phyloP scores from a whole-genome alignment of 2,888 invertebrate genomes.

The Hirtodrosophila alboralis region DNA sequence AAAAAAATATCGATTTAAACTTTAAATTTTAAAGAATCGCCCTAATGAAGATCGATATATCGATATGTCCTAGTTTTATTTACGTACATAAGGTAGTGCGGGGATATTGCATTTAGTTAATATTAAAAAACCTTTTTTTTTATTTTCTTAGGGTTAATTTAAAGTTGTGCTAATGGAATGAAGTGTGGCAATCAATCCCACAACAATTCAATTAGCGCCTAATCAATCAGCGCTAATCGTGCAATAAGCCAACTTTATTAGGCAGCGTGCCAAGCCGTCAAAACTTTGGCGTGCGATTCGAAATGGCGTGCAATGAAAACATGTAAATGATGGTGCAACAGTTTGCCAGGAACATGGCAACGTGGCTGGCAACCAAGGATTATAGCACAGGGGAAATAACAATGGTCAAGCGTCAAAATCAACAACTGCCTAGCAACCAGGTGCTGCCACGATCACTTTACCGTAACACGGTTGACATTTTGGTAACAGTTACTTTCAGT shows the following conservation, averaged over 20 bases:
- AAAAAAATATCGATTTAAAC: no score
- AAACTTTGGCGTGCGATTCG: constrained; percentile 32
- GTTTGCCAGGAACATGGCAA: constrained; percentile 49
- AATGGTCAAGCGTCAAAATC: constrained; percentile 49
- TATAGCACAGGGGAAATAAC: constrained; percentile 62
- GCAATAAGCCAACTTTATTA: constrained; percentile 30
- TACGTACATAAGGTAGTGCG: no score
- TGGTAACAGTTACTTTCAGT: constrained; percentile 50
- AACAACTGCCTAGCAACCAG: constrained; percentile 72
- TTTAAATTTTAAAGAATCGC: no score
- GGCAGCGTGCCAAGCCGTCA: constrained; percentile 15
- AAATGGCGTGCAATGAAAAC: constrained; percentile 27
- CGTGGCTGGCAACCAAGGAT: constrained; percentile 47
- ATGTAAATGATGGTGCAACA: constrained; percentile 56
- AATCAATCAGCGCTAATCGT: constrained; percentile 32
- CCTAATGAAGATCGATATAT: background rate
- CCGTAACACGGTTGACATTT: constrained; percentile 21
- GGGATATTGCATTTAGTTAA: no score
- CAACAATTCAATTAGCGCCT: constrained; percentile 34
- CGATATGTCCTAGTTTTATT: background rate
- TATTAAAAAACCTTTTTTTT: no score
- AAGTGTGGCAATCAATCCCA: background rate
- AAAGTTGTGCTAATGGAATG: background rate
- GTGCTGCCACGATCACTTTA: constrained; percentile 63
- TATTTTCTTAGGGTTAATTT: background rate